Base-by-base conservation (phyloP, 2,888 invertebrate genomes). In the Pyralis farinalis region DNA sequence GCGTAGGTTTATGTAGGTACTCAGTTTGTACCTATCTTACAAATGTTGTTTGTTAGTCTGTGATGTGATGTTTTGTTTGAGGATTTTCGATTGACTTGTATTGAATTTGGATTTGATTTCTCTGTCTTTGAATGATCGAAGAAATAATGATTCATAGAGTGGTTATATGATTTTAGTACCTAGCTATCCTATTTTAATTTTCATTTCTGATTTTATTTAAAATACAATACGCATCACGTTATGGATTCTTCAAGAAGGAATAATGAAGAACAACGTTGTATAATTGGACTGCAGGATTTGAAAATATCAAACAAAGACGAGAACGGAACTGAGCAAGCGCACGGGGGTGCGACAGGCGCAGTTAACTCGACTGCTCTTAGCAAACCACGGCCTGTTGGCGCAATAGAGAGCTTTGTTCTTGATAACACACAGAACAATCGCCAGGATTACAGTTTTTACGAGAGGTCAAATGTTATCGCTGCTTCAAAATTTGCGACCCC, bases 401-500 rank as follows among this genome's bases (percentile, higher is more conserved):
- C 92, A 41, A 92, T 92, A 58, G 93, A 94, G 66, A 92, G 92
- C 63, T 93, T 93, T 62, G 89, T 91, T 9, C 82, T 91, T 44
- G 91, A 92, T 47, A 90, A 84, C 61, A 81, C 90, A 45, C 79
- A 78, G 50, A 71, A 65, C 49, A 77, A 73, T 63, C 80, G 84
- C 27, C 86, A 84, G 53, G 89, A 90, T 70, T 89, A 89, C 51
- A 87, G 86, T 59, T 86, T 87, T 59, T 90, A 90, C 51, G 95
- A 95, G 64, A 90, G 95, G 41, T 93, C 92, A 43, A 94, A 93
- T 63, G 93, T 95, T 42, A 94, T 94, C 58, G 93, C 94, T 11
- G 92, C 94, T 35, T 94, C 94, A 7, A 94, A 95, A 70, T 95
- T 93, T 69, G 94, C 94, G 31, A 94, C 94, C 27, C 94, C 94